phyloP scores from a whole-genome alignment of 2,797 vertebrate species.

The Sardinella longiceps region DNA sequence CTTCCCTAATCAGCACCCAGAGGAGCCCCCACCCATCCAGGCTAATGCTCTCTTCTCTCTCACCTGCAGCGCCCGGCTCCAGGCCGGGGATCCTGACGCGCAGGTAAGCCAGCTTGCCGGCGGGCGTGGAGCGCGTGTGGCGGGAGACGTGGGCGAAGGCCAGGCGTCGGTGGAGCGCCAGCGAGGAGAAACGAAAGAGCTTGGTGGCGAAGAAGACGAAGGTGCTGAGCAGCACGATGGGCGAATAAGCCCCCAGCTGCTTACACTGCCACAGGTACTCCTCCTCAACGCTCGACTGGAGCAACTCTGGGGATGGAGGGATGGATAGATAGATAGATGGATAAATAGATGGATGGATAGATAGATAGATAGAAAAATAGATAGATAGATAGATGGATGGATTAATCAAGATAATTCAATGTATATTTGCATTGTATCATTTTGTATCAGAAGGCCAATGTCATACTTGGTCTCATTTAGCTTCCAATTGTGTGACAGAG shows the following conservation, averaged over 20 bases:
- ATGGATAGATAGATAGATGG: too few relatives aligned
- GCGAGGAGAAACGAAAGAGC: slow-evolving; percentile 86
- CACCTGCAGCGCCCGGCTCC: slow-evolving; percentile 58
- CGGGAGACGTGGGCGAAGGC: slow-evolving; percentile 87
- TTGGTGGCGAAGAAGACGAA: slow-evolving; percentile 96
- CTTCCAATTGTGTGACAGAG: too few relatives aligned
- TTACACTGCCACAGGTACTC: slow-evolving; percentile 97
- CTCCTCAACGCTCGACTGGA: slow-evolving; percentile 92
- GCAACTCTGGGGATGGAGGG: slow-evolving; percentile 69
- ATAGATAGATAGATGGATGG: too few relatives aligned
- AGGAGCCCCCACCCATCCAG: too few relatives aligned
- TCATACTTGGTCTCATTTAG: too few relatives aligned
- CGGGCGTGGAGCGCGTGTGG: slow-evolving; percentile 81
- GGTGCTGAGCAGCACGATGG: slow-evolving; percentile 93
- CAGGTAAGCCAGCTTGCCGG: slow-evolving; percentile 85
- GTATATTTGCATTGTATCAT: too few relatives aligned
- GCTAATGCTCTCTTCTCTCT: background rate
- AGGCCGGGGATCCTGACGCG: slow-evolving; percentile 79
- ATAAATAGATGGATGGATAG: too few relatives aligned
- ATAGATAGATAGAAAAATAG: too few relatives aligned
- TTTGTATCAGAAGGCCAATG: too few relatives aligned
- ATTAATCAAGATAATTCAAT: too few relatives aligned
- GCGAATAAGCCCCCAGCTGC: slow-evolving; percentile 93
- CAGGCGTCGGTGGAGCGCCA: slow-evolving; percentile 86
- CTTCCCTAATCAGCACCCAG: background rate